A percentile compares a stretch with the other conserved stretches of the same genome.
These are phyloP conservation scores for Anolis sagrei DNA, from an alignment of 2,113 vertebrate species.

Conservation along the genomic window DNA sequence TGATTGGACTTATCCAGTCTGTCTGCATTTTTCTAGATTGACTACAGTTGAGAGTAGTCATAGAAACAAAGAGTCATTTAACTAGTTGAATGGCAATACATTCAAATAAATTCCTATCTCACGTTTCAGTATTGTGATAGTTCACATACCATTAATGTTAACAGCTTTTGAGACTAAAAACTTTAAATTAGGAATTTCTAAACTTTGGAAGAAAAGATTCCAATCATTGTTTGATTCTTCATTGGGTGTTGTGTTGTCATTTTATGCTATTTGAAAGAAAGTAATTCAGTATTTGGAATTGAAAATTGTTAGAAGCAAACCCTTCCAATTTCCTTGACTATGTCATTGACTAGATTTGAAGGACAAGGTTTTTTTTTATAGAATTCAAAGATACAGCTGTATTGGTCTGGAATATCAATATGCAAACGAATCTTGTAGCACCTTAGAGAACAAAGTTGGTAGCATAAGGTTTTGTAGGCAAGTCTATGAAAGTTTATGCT, in stretches of 20 bases:
- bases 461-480: too few species aligned
- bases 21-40: constrained; percentile 13
- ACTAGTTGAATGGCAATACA: not conserved
- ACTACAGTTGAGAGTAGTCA: not conserved
- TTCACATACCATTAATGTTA: not conserved
- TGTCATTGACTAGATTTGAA: not conserved
- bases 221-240: not conserved
- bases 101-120: not conserved
- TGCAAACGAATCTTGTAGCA: too few species aligned
- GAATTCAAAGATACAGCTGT: too few species aligned
- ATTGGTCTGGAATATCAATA: too few species aligned
- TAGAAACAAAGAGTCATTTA: not conserved
- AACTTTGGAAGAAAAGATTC: not conserved
- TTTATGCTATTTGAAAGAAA: too few species aligned
- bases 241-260: too few species aligned
- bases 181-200: not conserved
- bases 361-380: not conserved
- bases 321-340: too few species aligned
- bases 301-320: too few species aligned
- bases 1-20: not conserved
- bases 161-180: not conserved
- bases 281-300: too few species aligned
- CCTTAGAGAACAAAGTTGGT: too few species aligned
- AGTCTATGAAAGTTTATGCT: too few species aligned
- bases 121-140: not conserved